These are phyloP conservation scores for Epinephelus moara DNA, from an alignment of 2,113 vertebrate species.

Conservation along the genomic window DNA sequence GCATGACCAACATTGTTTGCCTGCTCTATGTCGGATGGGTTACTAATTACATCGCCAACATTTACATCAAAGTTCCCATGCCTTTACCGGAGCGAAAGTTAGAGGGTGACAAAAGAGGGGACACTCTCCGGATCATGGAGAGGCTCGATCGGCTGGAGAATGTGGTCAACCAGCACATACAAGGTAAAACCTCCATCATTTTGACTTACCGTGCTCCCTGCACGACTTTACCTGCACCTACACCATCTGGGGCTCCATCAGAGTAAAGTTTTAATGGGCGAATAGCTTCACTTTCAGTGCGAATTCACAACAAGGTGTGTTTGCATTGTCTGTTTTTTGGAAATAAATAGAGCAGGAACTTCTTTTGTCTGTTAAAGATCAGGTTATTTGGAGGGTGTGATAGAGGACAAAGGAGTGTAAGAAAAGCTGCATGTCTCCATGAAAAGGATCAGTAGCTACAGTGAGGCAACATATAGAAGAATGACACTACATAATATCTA, in stretches of 20 bases:
- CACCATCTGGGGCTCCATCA: background rate
- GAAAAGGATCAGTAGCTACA: slow-evolving; percentile 15
- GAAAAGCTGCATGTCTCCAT: background rate
- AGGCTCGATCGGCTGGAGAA: slow-evolving; percentile 96
- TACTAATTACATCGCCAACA: slow-evolving; percentile 97
- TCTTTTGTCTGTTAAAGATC: slow-evolving; percentile 21
- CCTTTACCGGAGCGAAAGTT: slow-evolving; percentile 93
- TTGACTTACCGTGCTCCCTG: no score
- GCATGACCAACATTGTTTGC: slow-evolving; percentile 98
- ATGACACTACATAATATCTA: background rate
- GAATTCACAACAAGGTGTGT: background rate
- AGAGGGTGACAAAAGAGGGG: slow-evolving; percentile 93
- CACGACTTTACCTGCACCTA: background rate
- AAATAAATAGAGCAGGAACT: slow-evolving; percentile 18
- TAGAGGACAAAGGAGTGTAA: slow-evolving; percentile 24
- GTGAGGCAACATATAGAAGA: slow-evolving; percentile 1
- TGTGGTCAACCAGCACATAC: slow-evolving; percentile 98
- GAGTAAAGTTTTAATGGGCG: slow-evolving; percentile 21
- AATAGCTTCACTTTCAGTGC: background rate
- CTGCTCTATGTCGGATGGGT: slow-evolving; percentile 99
- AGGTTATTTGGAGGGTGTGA: slow-evolving; percentile 35
- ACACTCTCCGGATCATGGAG: slow-evolving; percentile 96
- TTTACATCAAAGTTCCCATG: slow-evolving; percentile 95
- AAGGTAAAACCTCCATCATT: slow-evolving; percentile 87
- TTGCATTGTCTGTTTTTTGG: background rate